Evolutionary conservation across 92 coral and sea anemone species (phyloP).

Genomic region (Phenganax subtilis): DNA sequence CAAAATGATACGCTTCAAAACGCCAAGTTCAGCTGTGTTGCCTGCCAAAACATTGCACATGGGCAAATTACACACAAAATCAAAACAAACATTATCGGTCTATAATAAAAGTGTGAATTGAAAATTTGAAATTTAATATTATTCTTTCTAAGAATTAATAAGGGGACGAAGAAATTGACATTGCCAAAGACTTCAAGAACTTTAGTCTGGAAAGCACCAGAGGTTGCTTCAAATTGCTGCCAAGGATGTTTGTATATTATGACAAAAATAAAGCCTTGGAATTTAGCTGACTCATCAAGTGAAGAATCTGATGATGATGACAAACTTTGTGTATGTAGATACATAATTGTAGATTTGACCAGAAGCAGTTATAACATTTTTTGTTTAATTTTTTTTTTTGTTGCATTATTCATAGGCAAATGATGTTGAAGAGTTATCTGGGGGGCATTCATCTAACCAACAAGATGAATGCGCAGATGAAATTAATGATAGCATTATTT

Average conservation of each 20-base stretch:
- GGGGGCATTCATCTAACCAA: too few species aligned
- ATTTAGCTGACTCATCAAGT: neutral
- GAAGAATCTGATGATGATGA: too few species aligned
- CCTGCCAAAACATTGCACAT: neutral
- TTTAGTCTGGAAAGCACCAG: slow-evolving; percentile 49
- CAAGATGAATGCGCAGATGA: neutral
- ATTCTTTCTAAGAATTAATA: slow-evolving; percentile 32
- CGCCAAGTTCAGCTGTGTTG: neutral
- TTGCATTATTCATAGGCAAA: too few species aligned
- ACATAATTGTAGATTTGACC: too few species aligned
- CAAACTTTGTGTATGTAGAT: too few species aligned
- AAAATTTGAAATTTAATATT: too few species aligned
- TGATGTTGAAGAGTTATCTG: too few species aligned
- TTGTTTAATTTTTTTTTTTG: too few species aligned
- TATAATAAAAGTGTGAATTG: neutral
- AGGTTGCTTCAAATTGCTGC: slow-evolving; percentile 36
- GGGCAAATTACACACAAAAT: neutral
- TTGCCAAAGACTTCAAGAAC: slow-evolving; percentile 34
- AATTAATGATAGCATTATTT: neutral
- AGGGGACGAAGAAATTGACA: slow-evolving; percentile 42
- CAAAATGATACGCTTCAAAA: too few species aligned
- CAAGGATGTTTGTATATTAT: slow-evolving; percentile 41
- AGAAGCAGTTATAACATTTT: too few species aligned
- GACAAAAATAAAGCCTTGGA: neutral
- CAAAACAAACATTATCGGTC: neutral